phyloP scores from a whole-genome alignment of 1,140 invertebrate genomes.

The Sinonovacula constricta region DNA sequence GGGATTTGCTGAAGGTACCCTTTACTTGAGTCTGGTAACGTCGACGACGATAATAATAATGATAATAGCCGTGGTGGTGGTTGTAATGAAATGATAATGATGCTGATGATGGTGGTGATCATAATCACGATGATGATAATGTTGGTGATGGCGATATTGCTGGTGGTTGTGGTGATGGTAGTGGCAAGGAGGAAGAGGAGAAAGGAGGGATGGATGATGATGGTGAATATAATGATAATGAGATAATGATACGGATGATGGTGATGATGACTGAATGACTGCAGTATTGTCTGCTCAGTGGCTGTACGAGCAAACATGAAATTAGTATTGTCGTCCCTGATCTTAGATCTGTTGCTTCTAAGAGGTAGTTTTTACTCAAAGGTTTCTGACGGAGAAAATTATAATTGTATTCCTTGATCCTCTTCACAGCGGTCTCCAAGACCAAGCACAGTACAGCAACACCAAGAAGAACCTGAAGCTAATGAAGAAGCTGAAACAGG shows the following conservation, averaged over 20 bases:
- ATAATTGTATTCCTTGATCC: no score
- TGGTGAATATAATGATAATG: no score
- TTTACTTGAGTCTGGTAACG: not conserved
- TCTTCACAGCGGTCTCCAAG: no score
- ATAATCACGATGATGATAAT: not conserved
- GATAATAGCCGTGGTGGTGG: not conserved
- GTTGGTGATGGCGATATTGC: not conserved
- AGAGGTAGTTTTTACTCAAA: no score
- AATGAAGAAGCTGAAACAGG: constrained; percentile 22
- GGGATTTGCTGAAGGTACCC: constrained; percentile 51
- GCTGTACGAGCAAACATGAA: no score
- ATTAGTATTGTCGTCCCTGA: no score
- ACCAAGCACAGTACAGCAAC: constrained; percentile 13
- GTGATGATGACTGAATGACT: no score
- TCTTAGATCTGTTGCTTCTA: no score
- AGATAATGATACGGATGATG: no score
- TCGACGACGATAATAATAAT: not conserved
- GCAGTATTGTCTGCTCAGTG: no score
- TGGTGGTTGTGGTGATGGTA: not conserved
- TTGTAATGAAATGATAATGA: not conserved
- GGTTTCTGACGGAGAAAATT: no score
- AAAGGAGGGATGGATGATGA: no score
- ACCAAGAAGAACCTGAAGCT: not conserved
- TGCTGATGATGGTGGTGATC: not conserved
- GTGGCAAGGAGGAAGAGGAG: not conserved